Conservation (phyloP, 2,113 vertebrate species). For the Cairina moschata region DNA sequence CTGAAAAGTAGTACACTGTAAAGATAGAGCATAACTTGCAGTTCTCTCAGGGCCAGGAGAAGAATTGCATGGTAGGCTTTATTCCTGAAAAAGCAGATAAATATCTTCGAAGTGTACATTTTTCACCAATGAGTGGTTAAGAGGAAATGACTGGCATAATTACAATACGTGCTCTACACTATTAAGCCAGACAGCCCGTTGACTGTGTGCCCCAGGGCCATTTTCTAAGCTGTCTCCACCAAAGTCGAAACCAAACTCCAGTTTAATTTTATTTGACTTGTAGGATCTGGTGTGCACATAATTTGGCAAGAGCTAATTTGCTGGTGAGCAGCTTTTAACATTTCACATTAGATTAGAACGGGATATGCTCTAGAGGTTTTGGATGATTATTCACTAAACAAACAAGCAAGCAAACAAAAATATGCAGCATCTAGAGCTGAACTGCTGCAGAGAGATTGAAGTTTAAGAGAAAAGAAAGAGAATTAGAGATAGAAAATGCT, state of each 20-base stretch:
- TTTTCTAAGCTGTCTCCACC: background rate
- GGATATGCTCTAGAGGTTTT: slow-evolving; percentile 42
- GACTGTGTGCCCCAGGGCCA: background rate
- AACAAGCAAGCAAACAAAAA: slow-evolving; percentile 35
- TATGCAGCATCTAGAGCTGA: background rate
- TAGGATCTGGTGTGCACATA: slow-evolving; percentile 7
- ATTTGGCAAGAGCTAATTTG: slow-evolving; percentile 49
- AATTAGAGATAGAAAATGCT: background rate
- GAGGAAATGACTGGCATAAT: slow-evolving; percentile 3
- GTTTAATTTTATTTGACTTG: slow-evolving; percentile 50
- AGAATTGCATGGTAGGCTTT: background rate
- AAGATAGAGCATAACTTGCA: background rate
- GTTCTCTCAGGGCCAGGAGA: background rate
- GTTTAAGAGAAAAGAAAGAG: background rate
- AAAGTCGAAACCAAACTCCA: background rate
- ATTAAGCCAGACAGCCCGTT: background rate
- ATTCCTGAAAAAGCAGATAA: background rate
- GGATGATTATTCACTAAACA: slow-evolving; percentile 53
- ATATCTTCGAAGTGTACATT: background rate
- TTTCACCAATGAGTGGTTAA: background rate
- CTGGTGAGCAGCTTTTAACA: slow-evolving; percentile 53
- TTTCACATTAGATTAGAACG: slow-evolving; percentile 41
- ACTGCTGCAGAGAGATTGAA: background rate
- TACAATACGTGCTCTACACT: background rate
- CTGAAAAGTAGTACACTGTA: background rate